Conservation (phyloP, 2,888 invertebrate species). For the Ashinkailepas kermadecensis region DNA sequence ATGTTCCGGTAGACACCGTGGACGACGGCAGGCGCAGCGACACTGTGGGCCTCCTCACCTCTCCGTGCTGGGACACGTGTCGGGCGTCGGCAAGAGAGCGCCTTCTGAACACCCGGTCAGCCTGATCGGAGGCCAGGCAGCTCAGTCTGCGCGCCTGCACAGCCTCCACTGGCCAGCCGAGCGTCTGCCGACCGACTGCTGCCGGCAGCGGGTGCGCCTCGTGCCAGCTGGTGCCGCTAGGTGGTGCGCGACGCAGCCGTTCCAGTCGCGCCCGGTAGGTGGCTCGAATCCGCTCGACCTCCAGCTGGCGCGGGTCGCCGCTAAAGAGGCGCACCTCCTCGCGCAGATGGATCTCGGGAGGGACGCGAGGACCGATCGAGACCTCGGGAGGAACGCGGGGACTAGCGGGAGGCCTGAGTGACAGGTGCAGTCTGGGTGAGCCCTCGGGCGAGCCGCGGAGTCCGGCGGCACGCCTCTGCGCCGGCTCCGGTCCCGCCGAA, state of each 20-base stretch:
- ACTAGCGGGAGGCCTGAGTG: too few relatives aligned
- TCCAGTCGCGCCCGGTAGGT: background rate
- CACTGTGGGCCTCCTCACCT: background rate
- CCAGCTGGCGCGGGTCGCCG: background rate
- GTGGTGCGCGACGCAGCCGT: background rate
- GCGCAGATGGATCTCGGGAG: background rate
- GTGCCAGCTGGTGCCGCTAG: background rate
- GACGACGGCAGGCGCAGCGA: background rate
- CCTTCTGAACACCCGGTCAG: background rate
- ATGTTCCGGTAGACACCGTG: background rate
- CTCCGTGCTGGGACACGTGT: background rate
- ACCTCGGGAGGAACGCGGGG: too few relatives aligned
- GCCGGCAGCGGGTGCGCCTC: background rate
- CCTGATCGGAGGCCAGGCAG: background rate
- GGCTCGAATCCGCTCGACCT: slow-evolving; percentile 11
- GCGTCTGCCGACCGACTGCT: background rate
- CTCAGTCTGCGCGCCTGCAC: background rate
- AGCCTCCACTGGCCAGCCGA: background rate
- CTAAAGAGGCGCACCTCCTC: background rate
- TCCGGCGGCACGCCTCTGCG: background rate
- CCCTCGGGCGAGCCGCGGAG: too few relatives aligned
- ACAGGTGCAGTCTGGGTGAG: too few relatives aligned
- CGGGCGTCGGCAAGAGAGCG: background rate
- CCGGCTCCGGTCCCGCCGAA: background rate
- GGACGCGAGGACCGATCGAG: background rate